Percentiles rank a stretch among this genome's conserved stretches.
Evolutionary conservation across 2,888 invertebrate species (phyloP).

Genomic region (Helicoverpa assulta): DNA sequence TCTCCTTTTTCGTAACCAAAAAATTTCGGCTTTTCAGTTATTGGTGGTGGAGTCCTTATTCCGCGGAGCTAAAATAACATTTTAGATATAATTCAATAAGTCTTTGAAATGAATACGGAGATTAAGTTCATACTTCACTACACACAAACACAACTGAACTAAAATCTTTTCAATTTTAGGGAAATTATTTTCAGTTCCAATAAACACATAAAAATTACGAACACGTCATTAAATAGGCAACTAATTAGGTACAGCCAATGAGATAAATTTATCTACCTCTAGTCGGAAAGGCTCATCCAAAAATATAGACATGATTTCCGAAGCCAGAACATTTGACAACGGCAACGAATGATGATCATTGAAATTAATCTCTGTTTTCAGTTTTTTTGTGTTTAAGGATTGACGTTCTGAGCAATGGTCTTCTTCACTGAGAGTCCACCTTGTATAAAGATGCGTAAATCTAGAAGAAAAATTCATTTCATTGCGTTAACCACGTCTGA

Average conservation of each 20-base stretch:
- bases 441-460: conserved; percentile 76
- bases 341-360: conserved; percentile 75
- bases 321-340: conserved; percentile 59
- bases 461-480: conserved; percentile 62
- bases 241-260: neutral
- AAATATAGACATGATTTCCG: conserved; percentile 67
- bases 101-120: no score
- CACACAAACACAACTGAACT: no score
- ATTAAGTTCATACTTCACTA: no score
- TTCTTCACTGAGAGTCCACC: conserved; percentile 74
- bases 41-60: conserved; percentile 55
- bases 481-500: no score
- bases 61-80: conserved; percentile 75
- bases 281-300: conserved; percentile 73
- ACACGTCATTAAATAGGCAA: neutral
- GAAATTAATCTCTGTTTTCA: conserved; percentile 64
- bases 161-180: no score
- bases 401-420: conserved; percentile 68
- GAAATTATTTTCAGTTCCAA: neutral
- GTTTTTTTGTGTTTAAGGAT: conserved; percentile 43
- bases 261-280: conserved; percentile 67
- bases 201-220: neutral
- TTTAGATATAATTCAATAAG: neutral
- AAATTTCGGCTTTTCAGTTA: conserved; percentile 57
- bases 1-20: conserved; percentile 79